Base-by-base conservation (phyloP, 1,140 invertebrate species). In the Eciton burchellii region DNA sequence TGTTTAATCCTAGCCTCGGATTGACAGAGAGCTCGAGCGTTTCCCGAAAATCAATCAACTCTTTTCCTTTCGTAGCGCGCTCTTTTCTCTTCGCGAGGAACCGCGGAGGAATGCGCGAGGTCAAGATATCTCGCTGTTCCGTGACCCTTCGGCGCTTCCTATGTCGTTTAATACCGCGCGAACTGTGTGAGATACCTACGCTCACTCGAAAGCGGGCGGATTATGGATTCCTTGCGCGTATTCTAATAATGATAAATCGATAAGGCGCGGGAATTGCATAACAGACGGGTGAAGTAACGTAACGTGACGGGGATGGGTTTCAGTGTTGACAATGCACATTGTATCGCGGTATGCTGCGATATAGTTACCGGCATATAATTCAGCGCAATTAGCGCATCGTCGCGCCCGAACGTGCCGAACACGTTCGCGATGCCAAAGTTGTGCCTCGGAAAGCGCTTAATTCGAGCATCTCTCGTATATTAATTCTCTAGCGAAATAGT, bases 281-380 rank as follows among this genome's bases (percentile, higher is more conserved):
- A 12, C 19, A 19, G 14, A 41, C 21, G 63, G n/a, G n/a, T 24
- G 21, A 16, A 29, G 54, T 77, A 66, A 63, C 68, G 6, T 43
- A 3, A 9, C 47, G 62, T 43, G 16, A 77, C 35, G 19, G 21
- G 21, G 29, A 77, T 77, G 41, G 16, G 62, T 56, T 66, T 41
- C 47, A 66, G 45, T 35, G 57, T 66, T 77, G 49, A 77, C 29
- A 76, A 26, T 76, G 45, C 43, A 16, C 49, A 68, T 54, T 77
- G 68, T 68, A 66, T 77, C 41, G 29, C 19, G 26, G 12, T 29
- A 14, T 54, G n/a, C n/a, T 6, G n/a, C 52, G 5, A n/a, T 54
- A n/a, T 54, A 12, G 47, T 77, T 66, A 77, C 29, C 41, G 12
- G 49, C 35, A 21, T 77, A 54, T 68, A 74, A 77, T 77, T 52